These are phyloP conservation scores for Callipepla californica DNA, from an alignment of 2,113 vertebrate species.

Conservation along the genomic window DNA sequence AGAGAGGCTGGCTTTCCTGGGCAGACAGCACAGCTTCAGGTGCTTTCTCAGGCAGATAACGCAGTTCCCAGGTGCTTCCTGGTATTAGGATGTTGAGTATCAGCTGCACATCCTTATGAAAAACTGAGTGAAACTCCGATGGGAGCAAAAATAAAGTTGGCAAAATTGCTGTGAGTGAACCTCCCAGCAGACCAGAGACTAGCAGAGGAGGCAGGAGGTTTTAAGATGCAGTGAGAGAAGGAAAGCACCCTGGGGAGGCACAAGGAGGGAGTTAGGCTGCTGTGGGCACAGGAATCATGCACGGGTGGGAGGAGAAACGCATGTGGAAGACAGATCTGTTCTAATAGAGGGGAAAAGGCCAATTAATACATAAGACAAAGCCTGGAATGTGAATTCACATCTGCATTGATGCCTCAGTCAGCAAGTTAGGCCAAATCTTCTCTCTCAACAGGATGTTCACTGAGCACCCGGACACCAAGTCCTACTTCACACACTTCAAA, in stretches of 20 bases:
- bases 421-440: background rate
- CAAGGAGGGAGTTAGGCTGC: background rate
- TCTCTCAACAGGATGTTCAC: slow-evolving; percentile 69
- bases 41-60: background rate
- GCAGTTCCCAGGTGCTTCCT: background rate
- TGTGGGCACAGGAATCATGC: background rate
- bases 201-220: background rate
- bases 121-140: background rate
- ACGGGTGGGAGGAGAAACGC: background rate
- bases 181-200: background rate
- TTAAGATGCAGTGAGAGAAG: background rate
- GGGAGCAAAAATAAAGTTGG: background rate
- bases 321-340: background rate
- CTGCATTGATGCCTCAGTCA: background rate
- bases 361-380: background rate
- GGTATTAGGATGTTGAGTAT: background rate
- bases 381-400: background rate
- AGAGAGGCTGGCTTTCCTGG: background rate
- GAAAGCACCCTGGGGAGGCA: background rate
- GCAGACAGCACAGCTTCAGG: background rate
- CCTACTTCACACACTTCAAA: slow-evolving; percentile 69
- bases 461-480: slow-evolving; percentile 56
- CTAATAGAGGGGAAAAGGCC: background rate
- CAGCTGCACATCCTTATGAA: background rate
- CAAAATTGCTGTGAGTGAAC: background rate